Evolutionary conservation across 2,113 vertebrate species (phyloP).

Genomic region (Etheostoma spectabile): DNA sequence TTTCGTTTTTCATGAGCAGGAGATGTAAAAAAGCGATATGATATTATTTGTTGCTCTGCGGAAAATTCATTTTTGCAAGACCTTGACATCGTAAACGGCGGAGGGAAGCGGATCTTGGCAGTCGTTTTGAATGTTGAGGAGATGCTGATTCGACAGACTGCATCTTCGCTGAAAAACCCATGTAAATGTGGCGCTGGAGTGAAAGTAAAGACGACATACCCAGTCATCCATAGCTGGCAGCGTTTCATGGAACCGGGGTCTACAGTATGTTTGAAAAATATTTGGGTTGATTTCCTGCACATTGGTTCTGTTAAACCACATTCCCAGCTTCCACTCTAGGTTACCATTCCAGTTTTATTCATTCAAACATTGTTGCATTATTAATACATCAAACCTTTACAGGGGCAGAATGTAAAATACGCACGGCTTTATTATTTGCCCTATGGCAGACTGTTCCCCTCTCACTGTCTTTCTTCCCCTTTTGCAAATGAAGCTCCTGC

Average conservation of each 20-base stretch:
- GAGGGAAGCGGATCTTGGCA: constrained; percentile 22
- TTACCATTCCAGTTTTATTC: constrained; percentile 14
- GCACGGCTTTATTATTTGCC: constrained; percentile 7
- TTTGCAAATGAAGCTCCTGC: background rate
- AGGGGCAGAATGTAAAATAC: constrained; percentile 28
- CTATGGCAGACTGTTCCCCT: constrained; percentile 3
- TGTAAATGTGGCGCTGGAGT: constrained; percentile 12
- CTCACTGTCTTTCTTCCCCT: background rate
- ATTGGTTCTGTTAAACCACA: background rate
- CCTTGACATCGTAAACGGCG: constrained; percentile 24
- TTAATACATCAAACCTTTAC: constrained; percentile 15
- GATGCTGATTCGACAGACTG: constrained; percentile 43
- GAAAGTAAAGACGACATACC: constrained; percentile 18
- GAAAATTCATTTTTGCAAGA: constrained; percentile 53
- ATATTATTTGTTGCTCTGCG: constrained; percentile 41
- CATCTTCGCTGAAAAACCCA: background rate
- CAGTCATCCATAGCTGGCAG: constrained; percentile 20
- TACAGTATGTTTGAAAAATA: background rate
- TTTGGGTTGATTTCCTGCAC: background rate
- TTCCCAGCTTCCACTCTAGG: constrained; percentile 13
- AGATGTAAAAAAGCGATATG: constrained; percentile 43
- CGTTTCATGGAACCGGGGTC: background rate
- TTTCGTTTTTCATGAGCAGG: constrained; percentile 49
- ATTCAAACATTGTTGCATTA: constrained; percentile 25
- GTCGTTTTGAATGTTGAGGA: constrained; percentile 33